Base-by-base conservation (phyloP, 2,113 vertebrate genomes). In the Myotis brandtii region DNA sequence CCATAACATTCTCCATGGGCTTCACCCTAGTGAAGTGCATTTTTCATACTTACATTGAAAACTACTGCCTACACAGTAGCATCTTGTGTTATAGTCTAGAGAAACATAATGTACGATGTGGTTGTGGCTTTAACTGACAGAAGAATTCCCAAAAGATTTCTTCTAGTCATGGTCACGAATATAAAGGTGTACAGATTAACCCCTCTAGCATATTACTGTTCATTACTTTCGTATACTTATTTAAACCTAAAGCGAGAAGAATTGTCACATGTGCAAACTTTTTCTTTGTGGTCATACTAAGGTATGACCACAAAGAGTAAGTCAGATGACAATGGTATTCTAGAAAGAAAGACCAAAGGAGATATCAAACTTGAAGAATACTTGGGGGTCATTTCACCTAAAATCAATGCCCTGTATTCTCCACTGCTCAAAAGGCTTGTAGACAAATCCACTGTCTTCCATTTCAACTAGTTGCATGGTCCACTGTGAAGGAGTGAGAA, bases 361-460 rank as follows among this genome's bases (percentile, higher is more conserved):
- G 54, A 91, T 86, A 96, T 50, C 34, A 97, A 96, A 96, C 14
- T 94, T 94, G 69, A 97, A 87, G 77, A 96, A 89, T 96, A 97
- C 72, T 89, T 96, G 92, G 93, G 92, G 62, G 83, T 96, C 84
- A 95, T 93, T 96, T 97, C 97, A 97, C 97, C 97, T 97, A 97
- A 97, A 97, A 96, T 66, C 96, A 98, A 91, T 37, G 84, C 97
- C 97, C 96, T 98, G 97, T 86, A 95, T 98, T 93, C 80, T 96
- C 95, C 97, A 97, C 95, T 98, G 96, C 91, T 97, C 96, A 97
- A 97, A 97, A 95, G 93, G 93, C 93, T 96, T 97, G 96, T 43
- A 97, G 96, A 95, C 79, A 98, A 97, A 97, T 97, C 93, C 97
- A 97, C 48, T 96, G 91, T 95, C 96, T 97, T 98, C 97, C 96